Base-by-base conservation (phyloP, 2,888 invertebrate species). In the Octodonta nipae region DNA sequence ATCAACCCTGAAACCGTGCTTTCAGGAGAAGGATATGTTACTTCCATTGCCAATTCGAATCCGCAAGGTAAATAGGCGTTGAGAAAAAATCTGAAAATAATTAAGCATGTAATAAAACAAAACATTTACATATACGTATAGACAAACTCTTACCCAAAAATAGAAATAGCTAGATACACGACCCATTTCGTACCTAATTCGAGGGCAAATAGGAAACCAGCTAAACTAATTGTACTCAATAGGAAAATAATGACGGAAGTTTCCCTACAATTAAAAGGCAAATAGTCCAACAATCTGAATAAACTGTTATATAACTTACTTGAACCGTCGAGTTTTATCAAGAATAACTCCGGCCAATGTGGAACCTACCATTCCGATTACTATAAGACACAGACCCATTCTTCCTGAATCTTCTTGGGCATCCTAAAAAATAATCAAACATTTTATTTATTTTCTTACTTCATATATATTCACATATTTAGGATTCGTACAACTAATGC, bases 261-360 rank as follows among this genome's bases (percentile, higher is more conserved):
- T 38, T 51, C 52, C 28, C 51, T 51, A 34, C 35, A 50, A 46
- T 33, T 26, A 31, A 27, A 13, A 15, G n/a, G n/a, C n/a, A n/a
- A n/a, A n/a, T n/a, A n/a, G n/a, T n/a, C n/a, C n/a, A n/a, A n/a
- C n/a, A n/a, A n/a, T n/a, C n/a, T n/a, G n/a, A n/a, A n/a, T n/a
- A n/a, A n/a, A n/a, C n/a, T n/a, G n/a, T n/a, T n/a, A 15, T 15
- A 20, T 11, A 16, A 16, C 43, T 41, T 61, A 85, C 83, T 93
- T 93, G 68, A 85, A 95, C 53, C 73, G 76, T 55, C 88, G 89
- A 1, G 89, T 91, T 66, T 80, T 87, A 64, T 95, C 95, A 41
- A 96, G 68, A 46, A 89, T 67, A 34, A 88, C 64, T n/a, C 95
- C 95, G 47, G 84, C 85, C 1, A 83, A 63, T 4, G 95, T 78